Conservation (phyloP, 2,797 vertebrate species). For the Hipposideros larvatus region DNA sequence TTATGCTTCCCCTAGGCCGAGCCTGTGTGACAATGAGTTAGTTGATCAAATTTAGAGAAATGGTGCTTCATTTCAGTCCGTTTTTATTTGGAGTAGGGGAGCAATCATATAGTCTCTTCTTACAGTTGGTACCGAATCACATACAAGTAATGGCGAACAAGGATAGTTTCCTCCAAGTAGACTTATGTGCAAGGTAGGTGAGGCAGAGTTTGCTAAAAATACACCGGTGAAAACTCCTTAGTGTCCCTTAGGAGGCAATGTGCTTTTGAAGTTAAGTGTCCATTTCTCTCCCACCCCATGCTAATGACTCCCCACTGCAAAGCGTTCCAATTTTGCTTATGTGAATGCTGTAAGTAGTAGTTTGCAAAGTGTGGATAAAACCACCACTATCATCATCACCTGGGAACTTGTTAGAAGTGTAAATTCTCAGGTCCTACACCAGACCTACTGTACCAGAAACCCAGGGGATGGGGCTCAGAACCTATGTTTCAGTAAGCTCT, state of each 20-base stretch:
- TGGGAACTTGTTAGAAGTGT: background rate
- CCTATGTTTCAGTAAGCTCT: background rate
- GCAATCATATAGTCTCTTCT: background rate
- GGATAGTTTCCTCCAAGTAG: background rate
- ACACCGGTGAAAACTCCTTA: background rate
- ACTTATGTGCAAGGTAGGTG: background rate
- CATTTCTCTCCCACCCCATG: background rate
- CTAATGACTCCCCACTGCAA: background rate
- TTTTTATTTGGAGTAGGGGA: background rate
- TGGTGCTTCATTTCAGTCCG: background rate
- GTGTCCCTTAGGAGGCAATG: background rate
- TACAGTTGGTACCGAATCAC: constrained; percentile 13
- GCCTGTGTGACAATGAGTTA: constrained; percentile 37
- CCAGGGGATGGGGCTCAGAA: background rate
- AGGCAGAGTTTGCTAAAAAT: constrained; percentile 46
- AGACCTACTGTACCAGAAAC: background rate
- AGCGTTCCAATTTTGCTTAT: background rate
- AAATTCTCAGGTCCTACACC: background rate
- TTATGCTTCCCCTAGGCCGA: background rate
- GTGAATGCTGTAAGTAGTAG: background rate
- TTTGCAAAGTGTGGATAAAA: background rate
- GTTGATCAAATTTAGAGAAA: constrained; percentile 44
- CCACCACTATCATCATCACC: background rate
- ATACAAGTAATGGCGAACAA: background rate
- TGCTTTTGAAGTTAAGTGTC: background rate